Base-by-base conservation (phyloP, 2,113 vertebrate genomes). In the Megalops atlanticus region DNA sequence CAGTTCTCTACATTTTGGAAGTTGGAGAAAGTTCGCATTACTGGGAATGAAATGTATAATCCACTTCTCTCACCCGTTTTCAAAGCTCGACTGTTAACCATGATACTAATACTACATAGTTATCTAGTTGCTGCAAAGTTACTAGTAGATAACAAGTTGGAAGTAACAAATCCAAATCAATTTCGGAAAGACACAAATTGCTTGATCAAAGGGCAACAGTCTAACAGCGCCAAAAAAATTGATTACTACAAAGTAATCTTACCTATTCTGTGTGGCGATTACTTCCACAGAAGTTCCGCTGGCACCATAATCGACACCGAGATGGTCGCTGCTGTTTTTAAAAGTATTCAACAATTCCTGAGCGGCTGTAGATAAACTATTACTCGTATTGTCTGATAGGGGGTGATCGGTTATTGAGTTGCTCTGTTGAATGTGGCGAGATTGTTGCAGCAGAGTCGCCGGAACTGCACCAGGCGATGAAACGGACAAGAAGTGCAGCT, bases 401-500 rank as follows among this genome's bases (percentile, higher is more conserved):
- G 71, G 52, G 18, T 73, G 68, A 11, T 82, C 81, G n/a, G 80
- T 78, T 21, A 84, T 33, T 31, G 88, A 84, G 15, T 74, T 73
- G 54, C 79, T 86, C 49, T 86, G 84, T 69, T 84, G 81, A 41
- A 40, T 47, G 36, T 74, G 84, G 40, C 73, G 81, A 39, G 77
- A 71, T 3, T 85, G 85, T 45, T 85, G 88, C 3, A 86, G 76
- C 58, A 87, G 77, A 12, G 81, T 84, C 54, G 84, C 81, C 81
- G 86, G 85, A 21, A 88, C 82, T 27, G 84, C 84, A 35, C 87
- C 86, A 24, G 89, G 88, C 74, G 86, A 87, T 38, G 89, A 89
- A 35, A 78, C 82, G 21, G 86, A 85, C 47, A 80, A 83, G 86
- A 85, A 86, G 83, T 87, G 86, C 52, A 87, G 84, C 81, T 89